These are phyloP conservation scores for Urocynchramus pylzowi DNA, from an alignment of 2,113 vertebrate genomes.

Conservation along the genomic window DNA sequence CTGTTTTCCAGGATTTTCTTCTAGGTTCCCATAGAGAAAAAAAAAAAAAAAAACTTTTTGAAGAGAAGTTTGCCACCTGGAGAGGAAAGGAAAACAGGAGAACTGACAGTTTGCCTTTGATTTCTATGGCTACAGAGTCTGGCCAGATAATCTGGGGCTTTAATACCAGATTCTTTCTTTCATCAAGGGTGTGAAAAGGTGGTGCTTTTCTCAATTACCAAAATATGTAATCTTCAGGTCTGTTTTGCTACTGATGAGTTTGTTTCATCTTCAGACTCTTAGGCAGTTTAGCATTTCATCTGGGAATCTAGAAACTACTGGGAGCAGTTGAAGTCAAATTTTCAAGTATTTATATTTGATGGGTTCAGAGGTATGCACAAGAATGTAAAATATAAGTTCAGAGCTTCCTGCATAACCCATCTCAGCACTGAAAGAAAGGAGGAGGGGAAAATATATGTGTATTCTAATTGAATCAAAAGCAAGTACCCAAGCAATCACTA, in stretches of 20 bases:
- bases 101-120: not conserved
- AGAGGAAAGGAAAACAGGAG: not conserved
- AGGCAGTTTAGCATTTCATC: constrained; percentile 15
- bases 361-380: not conserved
- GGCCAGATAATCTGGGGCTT: not conserved
- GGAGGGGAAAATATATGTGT: not conserved
- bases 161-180: not conserved
- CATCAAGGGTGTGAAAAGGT: not conserved
- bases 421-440: not conserved
- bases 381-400: constrained; percentile 30
- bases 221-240: not conserved
- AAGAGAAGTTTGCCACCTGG: not conserved
- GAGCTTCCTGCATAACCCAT: not conserved
- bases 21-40: not conserved
- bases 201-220: not conserved
- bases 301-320: constrained; percentile 20
- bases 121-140: not conserved
- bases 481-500: not conserved
- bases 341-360: constrained; percentile 28
- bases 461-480: constrained; percentile 15
- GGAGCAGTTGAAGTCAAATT: constrained; percentile 22
- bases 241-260: not conserved
- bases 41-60: not conserved
- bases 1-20: not conserved
- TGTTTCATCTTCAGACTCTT: constrained; percentile 7